A percentile compares a stretch with the other conserved stretches of the same genome.
Evolutionary conservation across 2,797 vertebrate species (phyloP).

Genomic region (Megaceryle alcyon): DNA sequence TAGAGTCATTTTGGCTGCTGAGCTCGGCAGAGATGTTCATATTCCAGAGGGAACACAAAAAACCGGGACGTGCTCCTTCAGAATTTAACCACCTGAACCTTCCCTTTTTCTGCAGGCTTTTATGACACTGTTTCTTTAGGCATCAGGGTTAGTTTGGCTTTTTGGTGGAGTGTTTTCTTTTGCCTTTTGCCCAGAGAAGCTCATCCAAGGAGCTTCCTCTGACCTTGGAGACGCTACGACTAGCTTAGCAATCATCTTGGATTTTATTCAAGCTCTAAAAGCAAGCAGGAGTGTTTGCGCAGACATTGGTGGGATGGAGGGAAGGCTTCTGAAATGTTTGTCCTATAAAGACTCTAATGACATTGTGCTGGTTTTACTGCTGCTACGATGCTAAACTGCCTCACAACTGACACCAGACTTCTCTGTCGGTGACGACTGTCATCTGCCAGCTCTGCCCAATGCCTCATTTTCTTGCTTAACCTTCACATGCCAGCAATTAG

Average conservation of each 20-base stretch:
- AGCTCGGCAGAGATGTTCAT: accelerated
- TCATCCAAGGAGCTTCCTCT: background rate
- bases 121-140: background rate
- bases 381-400: background rate
- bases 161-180: background rate
- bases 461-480: background rate
- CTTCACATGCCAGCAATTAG: background rate
- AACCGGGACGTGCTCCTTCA: background rate
- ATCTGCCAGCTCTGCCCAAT: background rate
- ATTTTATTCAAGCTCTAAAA: slow-evolving; percentile 37
- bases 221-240: background rate
- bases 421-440: background rate
- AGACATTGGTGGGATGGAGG: background rate
- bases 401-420: background rate
- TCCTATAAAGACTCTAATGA: slow-evolving; percentile 39
- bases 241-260: slow-evolving; percentile 4
- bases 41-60: background rate
- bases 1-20: background rate
- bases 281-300: slow-evolving; percentile 21
- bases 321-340: background rate
- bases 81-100: background rate
- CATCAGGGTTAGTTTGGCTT: background rate
- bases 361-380: slow-evolving; percentile 29
- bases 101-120: background rate
- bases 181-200: background rate